Percentiles rank a stretch among this genome's conserved stretches.
phyloP scores from a whole-genome alignment of 1,140 invertebrate species.

The Drosophila biarmipes region DNA sequence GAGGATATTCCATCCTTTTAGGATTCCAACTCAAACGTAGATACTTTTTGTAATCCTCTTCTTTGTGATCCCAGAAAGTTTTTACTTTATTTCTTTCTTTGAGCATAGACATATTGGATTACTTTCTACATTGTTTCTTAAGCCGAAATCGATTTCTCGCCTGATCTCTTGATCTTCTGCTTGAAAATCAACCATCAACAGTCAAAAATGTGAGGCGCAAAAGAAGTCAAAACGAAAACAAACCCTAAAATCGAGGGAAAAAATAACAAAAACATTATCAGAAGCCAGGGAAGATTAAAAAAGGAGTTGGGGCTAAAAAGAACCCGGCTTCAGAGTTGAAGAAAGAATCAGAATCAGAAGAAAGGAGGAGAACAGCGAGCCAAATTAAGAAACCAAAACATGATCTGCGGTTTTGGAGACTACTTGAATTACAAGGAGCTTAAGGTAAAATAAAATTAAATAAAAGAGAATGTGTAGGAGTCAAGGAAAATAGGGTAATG shows the following conservation, averaged over 20 bases:
- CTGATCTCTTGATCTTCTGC: constrained; percentile 20
- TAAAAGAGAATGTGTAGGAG: neutral
- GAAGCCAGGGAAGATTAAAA: constrained; percentile 18
- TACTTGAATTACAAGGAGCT: constrained; percentile 11
- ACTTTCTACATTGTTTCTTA: neutral
- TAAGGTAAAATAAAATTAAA: neutral
- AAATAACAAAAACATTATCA: constrained; percentile 3
- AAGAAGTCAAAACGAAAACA: constrained; percentile 2
- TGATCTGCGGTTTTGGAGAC: neutral
- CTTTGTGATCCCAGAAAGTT: neutral
- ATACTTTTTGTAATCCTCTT: neutral
- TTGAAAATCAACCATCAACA: constrained; percentile 11
- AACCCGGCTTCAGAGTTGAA: neutral
- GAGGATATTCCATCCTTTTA: neutral
- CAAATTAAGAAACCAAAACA: constrained; percentile 19
- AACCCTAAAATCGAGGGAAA: neutral
- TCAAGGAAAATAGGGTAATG: neutral
- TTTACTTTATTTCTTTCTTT: neutral
- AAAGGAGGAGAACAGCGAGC: neutral
- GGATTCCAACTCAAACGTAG: no score
- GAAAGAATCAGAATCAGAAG: neutral
- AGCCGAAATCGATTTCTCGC: neutral
- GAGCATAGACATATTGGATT: constrained; percentile 8
- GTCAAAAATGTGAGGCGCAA: neutral
- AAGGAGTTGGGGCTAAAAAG: constrained; percentile 6